Percentiles rank a stretch among this genome's conserved stretches.
These are phyloP conservation scores for Automeris io DNA, from an alignment of 2,888 invertebrate species.

Conservation along the genomic window DNA sequence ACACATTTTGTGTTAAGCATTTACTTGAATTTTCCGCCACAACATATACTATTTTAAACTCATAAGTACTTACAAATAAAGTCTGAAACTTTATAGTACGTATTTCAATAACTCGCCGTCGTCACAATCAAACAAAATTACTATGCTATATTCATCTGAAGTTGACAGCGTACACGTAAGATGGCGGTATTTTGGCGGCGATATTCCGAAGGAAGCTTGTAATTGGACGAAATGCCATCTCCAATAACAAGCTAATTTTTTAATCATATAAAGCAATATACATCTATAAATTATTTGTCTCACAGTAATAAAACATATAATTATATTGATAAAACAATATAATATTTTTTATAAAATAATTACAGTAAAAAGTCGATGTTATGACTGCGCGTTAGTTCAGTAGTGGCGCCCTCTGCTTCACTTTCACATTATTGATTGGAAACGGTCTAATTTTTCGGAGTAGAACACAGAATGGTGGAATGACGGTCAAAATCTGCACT, in stretches of 20 bases:
- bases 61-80: constrained; percentile 56
- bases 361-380: background rate
- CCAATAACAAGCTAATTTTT: background rate
- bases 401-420: constrained; percentile 52
- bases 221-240: background rate
- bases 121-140: constrained; percentile 54
- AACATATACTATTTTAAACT: constrained; percentile 30
- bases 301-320: too few species aligned
- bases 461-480: constrained; percentile 17
- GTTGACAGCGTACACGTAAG: constrained; percentile 64
- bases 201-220: constrained; percentile 4
- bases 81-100: constrained; percentile 44
- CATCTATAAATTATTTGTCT: background rate
- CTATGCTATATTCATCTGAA: constrained; percentile 49
- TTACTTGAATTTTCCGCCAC: constrained; percentile 66
- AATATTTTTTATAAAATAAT: background rate
- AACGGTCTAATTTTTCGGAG: constrained; percentile 45
- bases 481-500: constrained; percentile 35
- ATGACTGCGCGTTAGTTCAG: constrained; percentile 20
- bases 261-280: background rate
- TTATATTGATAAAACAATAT: background rate
- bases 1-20: constrained; percentile 15
- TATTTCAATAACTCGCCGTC: constrained; percentile 44
- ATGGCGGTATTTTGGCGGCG: constrained; percentile 42
- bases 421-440: constrained; percentile 46